phyloP scores from a whole-genome alignment of 1,140 invertebrate genomes.

The Meloidogyne exigua region DNA sequence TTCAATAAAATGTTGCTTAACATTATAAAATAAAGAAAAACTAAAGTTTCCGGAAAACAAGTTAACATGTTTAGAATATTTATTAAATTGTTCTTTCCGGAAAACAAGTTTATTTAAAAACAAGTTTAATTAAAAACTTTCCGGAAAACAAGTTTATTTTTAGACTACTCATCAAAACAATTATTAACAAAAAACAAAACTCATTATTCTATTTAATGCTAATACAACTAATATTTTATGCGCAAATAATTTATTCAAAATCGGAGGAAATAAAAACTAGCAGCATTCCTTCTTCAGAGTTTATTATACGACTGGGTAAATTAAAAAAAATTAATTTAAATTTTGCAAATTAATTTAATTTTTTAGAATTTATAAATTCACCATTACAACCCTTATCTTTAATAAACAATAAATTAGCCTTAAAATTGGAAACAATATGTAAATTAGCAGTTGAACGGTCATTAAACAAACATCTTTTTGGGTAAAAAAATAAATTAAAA shows the following conservation, averaged over 20 bases:
- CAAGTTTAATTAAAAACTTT: too few relatives aligned
- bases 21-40: background rate
- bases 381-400: background rate
- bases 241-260: background rate
- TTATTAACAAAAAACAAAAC: background rate
- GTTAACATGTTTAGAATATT: background rate
- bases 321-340: background rate
- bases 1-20: background rate
- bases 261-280: background rate
- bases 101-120: too few relatives aligned
- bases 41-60: background rate
- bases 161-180: too few relatives aligned
- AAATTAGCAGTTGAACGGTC: background rate
- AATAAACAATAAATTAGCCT: background rate
- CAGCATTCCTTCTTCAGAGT: background rate
- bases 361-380: constrained; percentile 1
- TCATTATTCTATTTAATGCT: background rate
- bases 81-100: too few relatives aligned
- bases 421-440: constrained; percentile 17
- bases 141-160: too few relatives aligned
- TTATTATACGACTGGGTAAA: background rate
- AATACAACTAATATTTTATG: background rate
- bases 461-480: constrained; percentile 16
- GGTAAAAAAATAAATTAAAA: background rate
- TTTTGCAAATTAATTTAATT: background rate